A percentile compares a stretch with the other conserved stretches of the same genome.
Evolutionary conservation across 2,113 vertebrate genomes (phyloP).

Genomic region (Haemorhous mexicanus): DNA sequence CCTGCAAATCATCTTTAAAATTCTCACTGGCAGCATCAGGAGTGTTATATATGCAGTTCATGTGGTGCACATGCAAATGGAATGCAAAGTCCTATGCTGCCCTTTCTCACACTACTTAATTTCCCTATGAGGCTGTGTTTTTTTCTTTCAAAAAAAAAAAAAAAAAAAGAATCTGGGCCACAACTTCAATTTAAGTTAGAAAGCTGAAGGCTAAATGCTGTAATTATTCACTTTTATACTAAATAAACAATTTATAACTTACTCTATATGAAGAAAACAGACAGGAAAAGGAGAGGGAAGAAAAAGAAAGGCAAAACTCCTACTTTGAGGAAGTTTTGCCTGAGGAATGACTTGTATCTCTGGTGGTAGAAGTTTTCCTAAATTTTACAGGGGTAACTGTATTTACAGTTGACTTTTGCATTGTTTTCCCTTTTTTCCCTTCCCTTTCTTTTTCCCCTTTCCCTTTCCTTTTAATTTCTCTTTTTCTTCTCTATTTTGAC

Average conservation of each 20-base stretch:
- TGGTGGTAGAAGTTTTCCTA: not conserved
- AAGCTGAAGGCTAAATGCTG: not conserved
- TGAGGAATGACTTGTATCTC: not conserved
- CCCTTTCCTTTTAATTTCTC: not conserved
- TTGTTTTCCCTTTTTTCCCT: fast-evolving
- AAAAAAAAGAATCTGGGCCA: not conserved
- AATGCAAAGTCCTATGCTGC: not conserved
- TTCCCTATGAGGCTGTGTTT: not conserved
- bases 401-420: not conserved
- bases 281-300: not conserved
- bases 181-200: not conserved
- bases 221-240: not conserved
- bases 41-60: not conserved
- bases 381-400: not conserved
- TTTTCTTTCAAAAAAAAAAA: not conserved
- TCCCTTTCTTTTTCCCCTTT: not conserved
- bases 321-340: not conserved
- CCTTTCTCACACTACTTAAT: not conserved
- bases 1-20: not conserved
- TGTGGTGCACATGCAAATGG: not conserved
- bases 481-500: not conserved
- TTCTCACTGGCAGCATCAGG: not conserved
- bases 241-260: not conserved
- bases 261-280: not conserved
- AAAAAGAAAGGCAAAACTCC: not conserved